Evolutionary conservation across 2,888 invertebrate genomes (phyloP), one percentile per base, ranked within the genome.

Genomic region (Plutella xylostella): DNA sequence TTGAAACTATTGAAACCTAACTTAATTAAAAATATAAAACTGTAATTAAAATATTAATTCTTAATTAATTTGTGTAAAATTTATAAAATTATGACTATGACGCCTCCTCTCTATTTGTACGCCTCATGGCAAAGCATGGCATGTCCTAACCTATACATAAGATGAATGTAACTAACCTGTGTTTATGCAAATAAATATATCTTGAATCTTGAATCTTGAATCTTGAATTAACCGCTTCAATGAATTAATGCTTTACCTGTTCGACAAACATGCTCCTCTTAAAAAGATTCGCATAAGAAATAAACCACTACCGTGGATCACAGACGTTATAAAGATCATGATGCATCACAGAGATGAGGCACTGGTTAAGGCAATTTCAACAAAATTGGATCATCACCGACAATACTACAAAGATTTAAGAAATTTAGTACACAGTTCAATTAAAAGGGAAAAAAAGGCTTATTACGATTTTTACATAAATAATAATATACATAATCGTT

Each of bases 341-440:
- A 41, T 41, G 41, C 11, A 15, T 6, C 12, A 14, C 12, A 39
- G 21, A 21, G 21, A 41, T 18, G 28, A 41, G 17, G 41, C 41
- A 5, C 18, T 6, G 12, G 17, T n/a, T 4, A 15, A 22, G 15
- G 21, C 19, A 22, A n/a, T 34, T 9, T 9, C 5, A 5, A 35
- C 43, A 15, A 43, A 35, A 17, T 7, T 18, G 3, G 21, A 35
- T 11, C 17, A 15, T 4, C 35, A 34, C 15, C 12, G 15, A n/a
- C 4, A 20, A 35, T 25, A 35, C 11, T 43, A 17, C 22, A 21
- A 17, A 25, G 25, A 35, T 35, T 18, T 42, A 3, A 11, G 20
- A n/a, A 42, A 42, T 38, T 21, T 38, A 22, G 38, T 38, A n/a
- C 21, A 19, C 30, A 41, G 41, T 19, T 19, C 42, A 12, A 25